Conservation (phyloP, 2,888 invertebrate genomes). For the Odontocerum albicorne region DNA sequence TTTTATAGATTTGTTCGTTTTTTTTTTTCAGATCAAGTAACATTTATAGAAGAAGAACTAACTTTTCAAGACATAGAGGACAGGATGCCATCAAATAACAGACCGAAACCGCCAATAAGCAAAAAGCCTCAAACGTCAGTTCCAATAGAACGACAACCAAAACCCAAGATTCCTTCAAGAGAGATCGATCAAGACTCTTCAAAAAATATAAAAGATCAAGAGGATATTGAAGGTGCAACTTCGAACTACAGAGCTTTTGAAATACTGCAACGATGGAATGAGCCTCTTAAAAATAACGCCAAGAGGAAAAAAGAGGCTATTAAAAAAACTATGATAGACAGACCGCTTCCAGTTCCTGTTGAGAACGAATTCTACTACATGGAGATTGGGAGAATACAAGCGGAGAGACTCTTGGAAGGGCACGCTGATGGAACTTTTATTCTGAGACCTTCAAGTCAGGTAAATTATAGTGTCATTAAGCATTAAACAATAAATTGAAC, state of each 20-base stretch:
- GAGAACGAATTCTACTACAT: slow-evolving; percentile 61
- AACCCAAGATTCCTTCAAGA: neutral
- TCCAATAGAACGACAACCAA: slow-evolving; percentile 7
- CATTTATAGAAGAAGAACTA: neutral
- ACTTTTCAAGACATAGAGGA: neutral
- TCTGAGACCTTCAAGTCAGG: slow-evolving; percentile 59
- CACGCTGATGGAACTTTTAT: slow-evolving; percentile 64
- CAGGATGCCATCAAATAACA: neutral
- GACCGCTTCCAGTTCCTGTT: slow-evolving; percentile 56
- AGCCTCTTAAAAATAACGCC: slow-evolving; percentile 34
- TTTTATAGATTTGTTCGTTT: too few relatives aligned
- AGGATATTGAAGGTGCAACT: neutral
- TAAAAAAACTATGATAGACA: slow-evolving; percentile 48
- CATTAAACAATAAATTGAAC: too few relatives aligned
- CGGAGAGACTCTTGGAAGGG: slow-evolving; percentile 55
- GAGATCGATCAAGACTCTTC: neutral
- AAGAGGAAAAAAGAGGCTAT: slow-evolving; percentile 23
- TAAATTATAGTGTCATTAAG: too few relatives aligned
- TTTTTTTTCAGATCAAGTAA: slow-evolving; percentile 2
- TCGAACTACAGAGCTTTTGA: slow-evolving; percentile 39
- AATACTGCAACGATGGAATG: slow-evolving; percentile 40
- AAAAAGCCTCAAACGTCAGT: slow-evolving; percentile 7
- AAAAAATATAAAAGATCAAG: neutral
- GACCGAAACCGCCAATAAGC: slow-evolving; percentile 8
- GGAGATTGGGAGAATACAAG: slow-evolving; percentile 55